Percentiles rank a stretch among this genome's conserved stretches.
phyloP scores from a whole-genome alignment of 2,113 vertebrate genomes.

The Phoxinus phoxinus region DNA sequence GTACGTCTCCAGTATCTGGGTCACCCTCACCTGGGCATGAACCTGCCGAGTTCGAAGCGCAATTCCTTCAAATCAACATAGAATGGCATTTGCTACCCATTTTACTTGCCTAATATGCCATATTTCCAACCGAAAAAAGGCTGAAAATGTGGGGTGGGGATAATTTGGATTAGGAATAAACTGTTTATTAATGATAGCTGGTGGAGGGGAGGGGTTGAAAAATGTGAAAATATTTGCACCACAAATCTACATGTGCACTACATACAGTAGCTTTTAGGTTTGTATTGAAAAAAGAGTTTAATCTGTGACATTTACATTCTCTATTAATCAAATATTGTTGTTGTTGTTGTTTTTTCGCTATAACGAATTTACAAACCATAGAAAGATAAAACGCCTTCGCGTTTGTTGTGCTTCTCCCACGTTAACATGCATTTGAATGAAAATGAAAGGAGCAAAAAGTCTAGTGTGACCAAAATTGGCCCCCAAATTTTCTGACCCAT shows the following conservation, averaged over 20 bases:
- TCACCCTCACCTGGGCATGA: background rate
- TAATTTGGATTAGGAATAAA: background rate
- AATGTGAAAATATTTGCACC: background rate
- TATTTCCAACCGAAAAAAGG: background rate
- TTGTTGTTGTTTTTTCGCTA: no score
- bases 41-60: background rate
- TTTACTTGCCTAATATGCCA: background rate
- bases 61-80: background rate
- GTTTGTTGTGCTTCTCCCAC: background rate
- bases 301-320: background rate
- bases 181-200: background rate
- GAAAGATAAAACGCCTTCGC: background rate
- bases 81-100: background rate
- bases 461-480: background rate
- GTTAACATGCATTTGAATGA: background rate
- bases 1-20: constrained; percentile 14
- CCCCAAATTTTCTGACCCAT: no score
- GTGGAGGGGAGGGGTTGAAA: background rate
- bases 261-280: background rate
- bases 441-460: background rate
- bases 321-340: no score
- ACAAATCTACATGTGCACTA: background rate
- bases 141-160: background rate
- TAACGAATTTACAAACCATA: background rate
- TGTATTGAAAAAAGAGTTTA: background rate